Evolutionary conservation across 2,888 invertebrate genomes (phyloP).

Genomic region (Prosopocoilus inquinatus): DNA sequence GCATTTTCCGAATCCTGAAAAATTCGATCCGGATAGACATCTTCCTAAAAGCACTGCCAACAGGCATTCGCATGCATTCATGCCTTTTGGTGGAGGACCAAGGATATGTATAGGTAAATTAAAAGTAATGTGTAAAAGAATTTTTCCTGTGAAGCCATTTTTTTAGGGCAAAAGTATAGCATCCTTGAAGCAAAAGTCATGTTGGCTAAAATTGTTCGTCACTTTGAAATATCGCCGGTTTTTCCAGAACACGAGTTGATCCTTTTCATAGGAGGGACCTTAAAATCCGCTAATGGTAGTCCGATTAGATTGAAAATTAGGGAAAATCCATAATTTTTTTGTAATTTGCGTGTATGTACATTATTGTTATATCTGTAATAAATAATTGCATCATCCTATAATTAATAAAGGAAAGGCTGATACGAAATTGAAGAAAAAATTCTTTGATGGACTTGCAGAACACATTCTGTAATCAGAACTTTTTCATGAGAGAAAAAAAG

Average conservation of each 20-base stretch:
- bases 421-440: background rate
- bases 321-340: background rate
- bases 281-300: slow-evolving; percentile 17
- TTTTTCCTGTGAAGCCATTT: background rate
- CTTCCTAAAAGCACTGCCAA: slow-evolving; percentile 10
- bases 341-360: too few relatives aligned
- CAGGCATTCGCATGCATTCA: background rate
- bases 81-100: slow-evolving; percentile 1
- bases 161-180: background rate
- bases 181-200: background rate
- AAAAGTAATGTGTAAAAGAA: background rate
- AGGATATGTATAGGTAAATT: slow-evolving; percentile 5
- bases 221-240: slow-evolving; percentile 10
- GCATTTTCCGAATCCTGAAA: slow-evolving; percentile 20
- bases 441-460: slow-evolving; percentile 21
- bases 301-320: slow-evolving; percentile 10
- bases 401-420: too few relatives aligned
- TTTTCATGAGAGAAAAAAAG: too few relatives aligned
- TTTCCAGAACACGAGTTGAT: slow-evolving; percentile 4
- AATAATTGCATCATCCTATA: too few relatives aligned
- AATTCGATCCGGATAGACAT: slow-evolving; percentile 24
- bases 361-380: too few relatives aligned
- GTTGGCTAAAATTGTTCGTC: background rate
- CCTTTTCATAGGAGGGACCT: slow-evolving; percentile 2
- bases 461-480: slow-evolving; percentile 12